Percentiles rank a stretch among this genome's conserved stretches.
Evolutionary conservation across 1,140 invertebrate genomes (phyloP).

Genomic region (Heliconius congener): DNA sequence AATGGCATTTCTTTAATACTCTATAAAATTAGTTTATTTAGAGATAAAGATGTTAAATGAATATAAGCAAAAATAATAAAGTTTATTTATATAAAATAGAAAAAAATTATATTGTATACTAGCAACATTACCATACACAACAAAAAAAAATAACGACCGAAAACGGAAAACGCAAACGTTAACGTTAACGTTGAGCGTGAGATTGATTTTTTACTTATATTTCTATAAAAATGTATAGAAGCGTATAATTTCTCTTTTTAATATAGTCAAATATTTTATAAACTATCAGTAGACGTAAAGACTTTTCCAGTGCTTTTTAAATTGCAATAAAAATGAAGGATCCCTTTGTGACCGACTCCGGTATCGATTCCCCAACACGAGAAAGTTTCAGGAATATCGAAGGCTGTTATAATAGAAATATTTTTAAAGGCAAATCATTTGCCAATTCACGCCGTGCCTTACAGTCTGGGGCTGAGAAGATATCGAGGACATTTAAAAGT

Average conservation of each 20-base stretch:
- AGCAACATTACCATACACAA: slow-evolving; percentile 29
- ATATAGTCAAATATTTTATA: slow-evolving; percentile 20
- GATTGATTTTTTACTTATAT: slow-evolving; percentile 32
- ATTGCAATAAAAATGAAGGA: slow-evolving; percentile 65
- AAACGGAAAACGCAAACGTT: slow-evolving; percentile 25
- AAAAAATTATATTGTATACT: background rate
- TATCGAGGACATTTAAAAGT: slow-evolving; percentile 70
- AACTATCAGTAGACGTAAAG: slow-evolving; percentile 12
- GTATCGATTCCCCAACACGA: slow-evolving; percentile 68
- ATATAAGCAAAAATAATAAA: no score
- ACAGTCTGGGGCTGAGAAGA: slow-evolving; percentile 73
- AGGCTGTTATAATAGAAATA: slow-evolving; percentile 71
- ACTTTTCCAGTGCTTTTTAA: slow-evolving; percentile 19
- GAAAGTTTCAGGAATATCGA: slow-evolving; percentile 70
- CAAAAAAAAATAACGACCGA: slow-evolving; percentile 40
- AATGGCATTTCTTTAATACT: no score
- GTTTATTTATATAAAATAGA: no score
- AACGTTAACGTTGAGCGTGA: background rate
- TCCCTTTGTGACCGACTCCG: slow-evolving; percentile 67
- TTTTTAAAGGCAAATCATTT: slow-evolving; percentile 71
- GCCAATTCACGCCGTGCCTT: slow-evolving; percentile 74
- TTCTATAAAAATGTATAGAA: slow-evolving; percentile 35
- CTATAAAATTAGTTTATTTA: no score
- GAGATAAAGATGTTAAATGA: no score
- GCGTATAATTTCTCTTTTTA: slow-evolving; percentile 18